phyloP scores from a whole-genome alignment of 2,888 invertebrate species.

The Drosophila koepferae region DNA sequence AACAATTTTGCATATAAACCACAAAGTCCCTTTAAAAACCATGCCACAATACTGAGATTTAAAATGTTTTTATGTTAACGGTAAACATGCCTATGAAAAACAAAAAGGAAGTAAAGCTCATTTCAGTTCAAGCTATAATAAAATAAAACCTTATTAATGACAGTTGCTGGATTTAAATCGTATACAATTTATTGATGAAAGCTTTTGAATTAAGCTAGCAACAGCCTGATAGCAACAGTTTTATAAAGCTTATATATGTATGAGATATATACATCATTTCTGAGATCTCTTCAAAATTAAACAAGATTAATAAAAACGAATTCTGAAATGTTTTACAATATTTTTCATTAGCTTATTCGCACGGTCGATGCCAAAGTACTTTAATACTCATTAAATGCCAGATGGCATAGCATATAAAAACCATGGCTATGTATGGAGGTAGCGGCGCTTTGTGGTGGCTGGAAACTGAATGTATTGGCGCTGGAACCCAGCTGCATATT shows the following conservation, averaged over 20 bases:
- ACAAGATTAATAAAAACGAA: not conserved
- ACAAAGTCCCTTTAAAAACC: not conserved
- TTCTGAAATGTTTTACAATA: not conserved
- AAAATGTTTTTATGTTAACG: not conserved
- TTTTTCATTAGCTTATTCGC: not conserved
- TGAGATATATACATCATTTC: not conserved
- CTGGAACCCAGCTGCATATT: conserved; percentile 76
- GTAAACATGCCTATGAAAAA: not conserved
- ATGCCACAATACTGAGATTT: not conserved
- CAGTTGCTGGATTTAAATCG: not conserved
- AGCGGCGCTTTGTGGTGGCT: conserved; percentile 31
- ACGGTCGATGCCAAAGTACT: conserved; percentile 16
- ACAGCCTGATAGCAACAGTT: not conserved
- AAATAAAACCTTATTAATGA: not conserved
- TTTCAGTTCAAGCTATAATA: not conserved
- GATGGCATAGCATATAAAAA: conserved; percentile 17
- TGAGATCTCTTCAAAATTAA: not conserved
- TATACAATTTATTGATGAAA: not conserved
- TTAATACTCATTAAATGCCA: conserved; percentile 31
- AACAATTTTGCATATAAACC: too few relatives aligned
- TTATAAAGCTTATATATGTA: not conserved
- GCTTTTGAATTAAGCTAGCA: not conserved
- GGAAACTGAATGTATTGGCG: conserved; percentile 32
- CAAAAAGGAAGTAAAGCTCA: not conserved
- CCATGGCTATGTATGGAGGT: conserved; percentile 13